Evolutionary conservation across 2,797 vertebrate species (phyloP).

Genomic region (Poecilia wingei): DNA sequence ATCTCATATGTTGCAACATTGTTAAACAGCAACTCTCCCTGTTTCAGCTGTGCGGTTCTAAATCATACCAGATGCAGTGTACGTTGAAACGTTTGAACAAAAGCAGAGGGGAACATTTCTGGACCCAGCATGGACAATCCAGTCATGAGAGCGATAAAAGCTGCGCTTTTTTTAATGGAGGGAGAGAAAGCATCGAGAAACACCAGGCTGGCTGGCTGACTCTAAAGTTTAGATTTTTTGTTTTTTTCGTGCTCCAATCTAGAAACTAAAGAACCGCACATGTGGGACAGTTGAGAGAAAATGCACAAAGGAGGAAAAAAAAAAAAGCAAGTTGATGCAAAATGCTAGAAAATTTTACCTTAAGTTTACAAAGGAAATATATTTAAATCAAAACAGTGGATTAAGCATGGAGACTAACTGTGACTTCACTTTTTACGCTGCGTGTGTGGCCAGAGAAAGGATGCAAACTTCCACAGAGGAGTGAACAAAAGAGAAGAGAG

Average conservation of each 20-base stretch:
- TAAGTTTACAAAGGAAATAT: neutral
- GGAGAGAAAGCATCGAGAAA: slow-evolving; percentile 37
- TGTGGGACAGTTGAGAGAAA: slow-evolving; percentile 22
- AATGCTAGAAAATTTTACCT: neutral
- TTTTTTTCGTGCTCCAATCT: slow-evolving; percentile 25
- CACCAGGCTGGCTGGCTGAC: slow-evolving; percentile 7
- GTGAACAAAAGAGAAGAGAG: slow-evolving; percentile 64
- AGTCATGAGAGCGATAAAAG: slow-evolving; percentile 44
- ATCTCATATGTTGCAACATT: slow-evolving; percentile 8
- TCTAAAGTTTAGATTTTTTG: slow-evolving; percentile 30
- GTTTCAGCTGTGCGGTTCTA: slow-evolving; percentile 25
- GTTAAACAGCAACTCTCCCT: slow-evolving; percentile 8
- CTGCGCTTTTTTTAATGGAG: slow-evolving; percentile 41
- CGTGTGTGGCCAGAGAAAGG: slow-evolving; percentile 69
- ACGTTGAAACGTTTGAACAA: slow-evolving; percentile 32
- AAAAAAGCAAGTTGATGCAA: neutral
- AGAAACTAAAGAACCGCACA: slow-evolving; percentile 41
- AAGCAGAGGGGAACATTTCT: slow-evolving; percentile 25
- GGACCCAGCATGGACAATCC: slow-evolving; percentile 18
- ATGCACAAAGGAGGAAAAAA: neutral
- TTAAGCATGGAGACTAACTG: slow-evolving; percentile 29
- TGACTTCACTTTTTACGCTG: slow-evolving; percentile 40
- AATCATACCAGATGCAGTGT: slow-evolving; percentile 35
- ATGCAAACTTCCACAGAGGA: slow-evolving; percentile 70
- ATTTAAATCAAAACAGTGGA: slow-evolving; percentile 36